These are phyloP conservation scores for Rhea americana DNA, from an alignment of 2,113 vertebrate species.

Conservation along the genomic window DNA sequence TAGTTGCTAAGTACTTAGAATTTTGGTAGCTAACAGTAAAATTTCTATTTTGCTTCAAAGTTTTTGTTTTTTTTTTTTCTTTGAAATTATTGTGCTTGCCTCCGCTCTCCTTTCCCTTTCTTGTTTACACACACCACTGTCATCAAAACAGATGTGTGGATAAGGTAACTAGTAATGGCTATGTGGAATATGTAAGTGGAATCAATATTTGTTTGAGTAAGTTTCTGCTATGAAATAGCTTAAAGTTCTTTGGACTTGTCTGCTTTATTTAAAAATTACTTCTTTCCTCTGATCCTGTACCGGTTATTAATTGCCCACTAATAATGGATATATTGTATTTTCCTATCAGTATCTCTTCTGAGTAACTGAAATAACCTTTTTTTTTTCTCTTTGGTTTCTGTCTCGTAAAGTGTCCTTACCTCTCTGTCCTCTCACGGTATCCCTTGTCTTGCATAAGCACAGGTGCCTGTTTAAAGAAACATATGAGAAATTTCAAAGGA, in stretches of 20 bases:
- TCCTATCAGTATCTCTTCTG: background rate
- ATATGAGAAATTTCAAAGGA: background rate
- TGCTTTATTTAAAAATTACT: background rate
- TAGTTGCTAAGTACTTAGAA: background rate
- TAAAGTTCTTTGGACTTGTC: background rate
- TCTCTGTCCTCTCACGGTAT: background rate
- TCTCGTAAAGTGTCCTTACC: background rate
- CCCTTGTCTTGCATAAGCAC: background rate
- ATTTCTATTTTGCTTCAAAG: background rate
- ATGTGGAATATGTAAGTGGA: too few relatives aligned
- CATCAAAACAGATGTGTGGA: background rate
- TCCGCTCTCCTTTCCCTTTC: too few relatives aligned
- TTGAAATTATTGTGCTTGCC: too few relatives aligned
- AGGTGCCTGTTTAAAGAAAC: background rate
- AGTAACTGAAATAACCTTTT: background rate
- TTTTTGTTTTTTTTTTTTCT: background rate
- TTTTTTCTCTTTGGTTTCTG: background rate
- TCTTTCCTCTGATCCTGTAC: background rate
- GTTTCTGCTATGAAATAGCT: background rate
- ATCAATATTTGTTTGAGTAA: background rate
- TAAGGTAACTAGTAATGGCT: background rate
- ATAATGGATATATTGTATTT: background rate
- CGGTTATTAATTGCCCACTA: background rate
- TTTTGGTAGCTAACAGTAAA: too few relatives aligned
- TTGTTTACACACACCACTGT: background rate